Base-by-base conservation (phyloP, 2,113 vertebrate genomes). In the Polypterus senegalus region DNA sequence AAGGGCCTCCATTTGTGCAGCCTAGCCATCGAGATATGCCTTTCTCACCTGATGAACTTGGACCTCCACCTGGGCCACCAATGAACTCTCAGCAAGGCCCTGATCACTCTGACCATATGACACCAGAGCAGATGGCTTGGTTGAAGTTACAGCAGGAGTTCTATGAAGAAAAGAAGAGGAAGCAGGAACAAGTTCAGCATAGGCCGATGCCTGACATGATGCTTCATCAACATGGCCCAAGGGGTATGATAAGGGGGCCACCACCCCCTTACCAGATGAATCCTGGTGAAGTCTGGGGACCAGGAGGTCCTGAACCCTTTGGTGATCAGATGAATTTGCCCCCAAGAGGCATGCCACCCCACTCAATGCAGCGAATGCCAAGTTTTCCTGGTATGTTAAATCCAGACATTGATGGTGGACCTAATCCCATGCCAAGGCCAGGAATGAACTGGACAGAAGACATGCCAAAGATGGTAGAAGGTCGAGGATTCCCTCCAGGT, bases 121-220 rank as follows among this genome's bases (percentile, higher is more conserved):
- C 92, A 61, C 95, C 96, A 1, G 95, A 99, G 76, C 96, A 99
- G 75, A 89, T 98, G 65, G 96, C 96, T 0, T 99, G 96, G 96
- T 81, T 99, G 58, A 98, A 98, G 69, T 76, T 99, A 65, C 96
- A 99, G 76, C 96, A 99, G 80, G 96, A 99, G 69, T 99, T 98
- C 58, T 99, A 97, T 0, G 96, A 99, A 69, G 96, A 99, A 70
- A 99, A 99, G 71, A 88, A 95, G 63, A 89, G 96, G 70, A 98
- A 98, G 74, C 95, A 99, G 73, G 96, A 98, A 62, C 90, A 92
- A 67, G 89, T 95, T 74, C 94, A 97, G 74, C 95, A 97, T 66
- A 90, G 94, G 67, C 88, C 94, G 4, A 84, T 98, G 72, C 89
- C 93, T 75, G 94, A 97, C 61, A 92, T 98, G 91, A 93, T 98